Base-by-base conservation (phyloP, 2,888 invertebrate species). In the Tenodera sinensis region DNA sequence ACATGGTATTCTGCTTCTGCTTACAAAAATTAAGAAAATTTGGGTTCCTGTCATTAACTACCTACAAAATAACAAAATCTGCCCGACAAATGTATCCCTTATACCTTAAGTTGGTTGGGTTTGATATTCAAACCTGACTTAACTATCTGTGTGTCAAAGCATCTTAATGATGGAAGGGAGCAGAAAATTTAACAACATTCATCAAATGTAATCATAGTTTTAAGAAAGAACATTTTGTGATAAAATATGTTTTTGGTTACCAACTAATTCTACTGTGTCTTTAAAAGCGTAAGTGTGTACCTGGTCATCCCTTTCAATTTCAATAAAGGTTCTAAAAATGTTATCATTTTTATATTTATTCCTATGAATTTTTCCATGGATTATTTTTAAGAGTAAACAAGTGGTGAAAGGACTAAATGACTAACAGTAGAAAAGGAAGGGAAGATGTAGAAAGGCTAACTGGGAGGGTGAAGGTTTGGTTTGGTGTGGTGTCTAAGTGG, bases 91-190 rank as follows among this genome's bases (percentile, higher is more conserved):
- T 15, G 15, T 15, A 54, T 54, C 20, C 54, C 20, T 54, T 71
- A 6, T 71, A 2, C 54, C 54, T 20, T 25, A 71, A 71, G 54
- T 87, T 87, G 87, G 34, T 87, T 87, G 87, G 87, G 42, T 87
- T 87, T 87, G 87, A 83, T 83, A 87, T 82, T 83, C 87, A 87
- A 87, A 87, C 83, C 87, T 87, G 34, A 87, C 83, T 87, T 87
- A 87, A 71, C 54, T 54, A 54, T 2, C 2, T 71, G 15, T 71
- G 54, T 20, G 54, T 71, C 54, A 71, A 71, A 71, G 25, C 54
- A 71, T 71, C 54, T 20, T 71, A 71, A 71, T 71, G 54, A 71
- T 71, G 25, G 54, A 71, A 71, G 25, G 25, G 54, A 71, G 54
- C 54, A 71, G 54, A 20, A 71, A 71, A 20, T 71, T 3, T 20